A percentile compares a stretch with the other conserved stretches of the same genome.
phyloP scores from a whole-genome alignment of 2,888 invertebrate genomes.

The Onchidella celtica region DNA sequence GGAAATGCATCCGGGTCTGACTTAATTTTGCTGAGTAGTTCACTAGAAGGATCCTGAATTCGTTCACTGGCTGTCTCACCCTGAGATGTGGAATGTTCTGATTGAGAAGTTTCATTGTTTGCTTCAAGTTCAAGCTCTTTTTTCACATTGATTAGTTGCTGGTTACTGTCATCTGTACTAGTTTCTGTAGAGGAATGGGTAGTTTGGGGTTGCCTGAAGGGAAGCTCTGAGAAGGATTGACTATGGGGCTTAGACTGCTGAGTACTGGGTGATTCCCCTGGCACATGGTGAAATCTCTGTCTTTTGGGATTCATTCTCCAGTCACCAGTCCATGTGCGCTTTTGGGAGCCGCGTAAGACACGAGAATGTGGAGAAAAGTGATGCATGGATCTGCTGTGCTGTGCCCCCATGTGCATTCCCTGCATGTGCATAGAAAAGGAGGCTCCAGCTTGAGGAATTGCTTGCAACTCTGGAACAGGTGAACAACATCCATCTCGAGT shows the following conservation, averaged over 20 bases:
- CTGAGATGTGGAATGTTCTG: neutral
- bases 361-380: constrained; percentile 28
- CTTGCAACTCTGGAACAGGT: constrained; percentile 11
- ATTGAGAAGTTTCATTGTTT: neutral
- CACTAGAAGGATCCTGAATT: constrained; percentile 8
- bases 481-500: constrained; percentile 41
- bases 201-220: neutral
- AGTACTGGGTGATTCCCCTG: constrained; percentile 1
- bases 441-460: neutral
- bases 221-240: neutral
- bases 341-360: constrained; percentile 25
- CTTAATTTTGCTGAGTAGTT: constrained; percentile 16
- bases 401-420: neutral
- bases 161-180: neutral
- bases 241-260: neutral
- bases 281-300: constrained; percentile 6
- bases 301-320: constrained; percentile 28
- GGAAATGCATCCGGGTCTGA: constrained; percentile 22
- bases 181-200: neutral
- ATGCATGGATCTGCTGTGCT: neutral
- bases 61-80: neutral
- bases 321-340: constrained; percentile 28
- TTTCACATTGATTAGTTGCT: constrained; percentile 29
- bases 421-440: neutral
- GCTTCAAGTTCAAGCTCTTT: constrained; percentile 36